phyloP scores from a whole-genome alignment of 2,113 vertebrate genomes.

The Vireo altiloquus region DNA sequence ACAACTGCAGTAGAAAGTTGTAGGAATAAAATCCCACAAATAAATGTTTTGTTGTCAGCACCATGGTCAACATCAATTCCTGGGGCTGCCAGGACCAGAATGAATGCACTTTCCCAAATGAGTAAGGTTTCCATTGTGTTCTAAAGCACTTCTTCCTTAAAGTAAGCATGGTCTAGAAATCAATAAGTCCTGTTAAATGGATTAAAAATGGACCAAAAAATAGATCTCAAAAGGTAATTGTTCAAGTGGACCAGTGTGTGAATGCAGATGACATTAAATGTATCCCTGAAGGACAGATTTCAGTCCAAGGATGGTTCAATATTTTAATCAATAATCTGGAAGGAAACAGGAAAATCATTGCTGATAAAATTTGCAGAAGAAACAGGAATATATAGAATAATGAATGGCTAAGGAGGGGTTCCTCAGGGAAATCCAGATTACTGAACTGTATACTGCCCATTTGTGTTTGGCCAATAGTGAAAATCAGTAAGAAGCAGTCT shows the following conservation, averaged over 20 bases:
- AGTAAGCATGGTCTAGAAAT: conserved; percentile 9
- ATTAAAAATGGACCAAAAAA: conserved; percentile 48
- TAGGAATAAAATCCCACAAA: background rate
- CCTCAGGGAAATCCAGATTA: background rate
- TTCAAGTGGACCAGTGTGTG: background rate
- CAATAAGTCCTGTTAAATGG: conserved; percentile 41
- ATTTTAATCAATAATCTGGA: conserved; percentile 49
- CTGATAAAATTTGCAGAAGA: conserved; percentile 47
- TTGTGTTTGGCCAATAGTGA: background rate
- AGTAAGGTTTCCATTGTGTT: conserved; percentile 21
- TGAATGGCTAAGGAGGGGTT: background rate
- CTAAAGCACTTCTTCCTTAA: conserved; percentile 14
- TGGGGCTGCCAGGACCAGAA: background rate
- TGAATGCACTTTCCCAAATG: conserved; percentile 16
- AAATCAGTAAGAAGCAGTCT: background rate
- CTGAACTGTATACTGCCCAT: background rate
- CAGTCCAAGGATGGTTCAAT: background rate
- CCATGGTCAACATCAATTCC: background rate
- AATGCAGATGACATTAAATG: conserved; percentile 5
- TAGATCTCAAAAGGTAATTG: conserved; percentile 11
- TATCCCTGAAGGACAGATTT: background rate
- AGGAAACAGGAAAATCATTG: conserved; percentile 39
- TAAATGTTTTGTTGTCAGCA: background rate
- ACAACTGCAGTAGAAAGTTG: background rate
- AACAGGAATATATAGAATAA: background rate